These are phyloP conservation scores for Osedax fenrisi DNA, from an alignment of 2,888 invertebrate species.

Conservation along the genomic window DNA sequence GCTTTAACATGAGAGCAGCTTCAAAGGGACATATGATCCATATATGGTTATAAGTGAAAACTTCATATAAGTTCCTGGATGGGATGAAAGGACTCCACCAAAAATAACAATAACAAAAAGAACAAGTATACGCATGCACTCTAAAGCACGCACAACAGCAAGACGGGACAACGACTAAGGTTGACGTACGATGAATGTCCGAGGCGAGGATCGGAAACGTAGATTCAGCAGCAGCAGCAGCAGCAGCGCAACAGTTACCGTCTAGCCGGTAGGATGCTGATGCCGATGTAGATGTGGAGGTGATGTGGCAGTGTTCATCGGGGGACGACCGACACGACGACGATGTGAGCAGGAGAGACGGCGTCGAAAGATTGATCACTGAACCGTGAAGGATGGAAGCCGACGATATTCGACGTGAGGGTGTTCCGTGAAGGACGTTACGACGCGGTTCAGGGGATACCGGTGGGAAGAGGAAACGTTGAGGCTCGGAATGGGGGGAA, in stretches of 20 bases:
- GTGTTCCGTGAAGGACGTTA: neutral
- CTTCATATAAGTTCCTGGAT: too few relatives aligned
- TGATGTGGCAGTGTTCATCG: conserved; percentile 30
- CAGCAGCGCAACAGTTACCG: neutral
- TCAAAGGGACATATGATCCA: too few relatives aligned
- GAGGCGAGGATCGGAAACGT: neutral
- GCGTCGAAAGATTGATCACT: neutral
- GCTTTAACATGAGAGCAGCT: too few relatives aligned
- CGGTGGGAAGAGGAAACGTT: too few relatives aligned
- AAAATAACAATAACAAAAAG: too few relatives aligned
- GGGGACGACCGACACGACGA: conserved; percentile 14
- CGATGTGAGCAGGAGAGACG: neutral
- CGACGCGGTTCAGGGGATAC: neutral
- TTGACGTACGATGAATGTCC: neutral
- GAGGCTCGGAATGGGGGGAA: neutral
- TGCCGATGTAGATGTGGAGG: too few relatives aligned
- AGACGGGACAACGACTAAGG: too few relatives aligned
- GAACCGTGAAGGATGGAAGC: neutral
- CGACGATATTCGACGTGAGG: neutral
- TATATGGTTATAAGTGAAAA: too few relatives aligned
- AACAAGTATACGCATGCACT: too few relatives aligned
- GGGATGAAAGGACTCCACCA: too few relatives aligned
- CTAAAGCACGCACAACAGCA: too few relatives aligned
- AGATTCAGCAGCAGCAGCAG: neutral
- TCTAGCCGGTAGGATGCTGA: too few relatives aligned